These are phyloP conservation scores for Oreochromis niloticus DNA, from an alignment of 2,113 vertebrate genomes.

Conservation along the genomic window DNA sequence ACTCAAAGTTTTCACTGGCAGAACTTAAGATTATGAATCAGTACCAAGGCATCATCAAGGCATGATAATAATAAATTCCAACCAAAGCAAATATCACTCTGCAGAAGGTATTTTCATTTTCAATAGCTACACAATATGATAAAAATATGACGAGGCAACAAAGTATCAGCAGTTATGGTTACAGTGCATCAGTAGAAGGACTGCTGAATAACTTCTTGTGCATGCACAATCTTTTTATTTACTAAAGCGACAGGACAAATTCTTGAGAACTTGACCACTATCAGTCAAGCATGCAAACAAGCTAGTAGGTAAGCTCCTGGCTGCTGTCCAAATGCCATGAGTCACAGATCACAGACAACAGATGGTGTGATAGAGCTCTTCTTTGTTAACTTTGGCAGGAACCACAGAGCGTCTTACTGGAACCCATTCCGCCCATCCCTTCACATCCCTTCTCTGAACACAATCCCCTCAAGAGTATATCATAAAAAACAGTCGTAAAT, in stretches of 20 bases:
- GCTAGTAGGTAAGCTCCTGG: constrained; percentile 45
- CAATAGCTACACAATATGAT: neutral
- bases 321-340: constrained; percentile 39
- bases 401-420: constrained; percentile 33
- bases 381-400: constrained; percentile 70
- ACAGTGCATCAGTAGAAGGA: neutral
- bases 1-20: neutral
- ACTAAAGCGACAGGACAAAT: neutral
- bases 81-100: neutral
- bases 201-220: neutral
- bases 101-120: neutral
- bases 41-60: neutral
- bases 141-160: neutral
- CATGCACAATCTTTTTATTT: neutral
- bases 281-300: neutral
- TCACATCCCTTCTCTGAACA: neutral
- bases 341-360: constrained; percentile 56
- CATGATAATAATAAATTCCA: neutral
- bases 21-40: neutral
- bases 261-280: neutral
- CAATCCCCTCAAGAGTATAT: constrained; percentile 12
- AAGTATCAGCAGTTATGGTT: neutral
- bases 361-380: constrained; percentile 59
- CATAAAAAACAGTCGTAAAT: constrained; percentile 37
- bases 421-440: constrained; percentile 22